Base-by-base conservation (phyloP, 1,140 invertebrate genomes). In the Scylla paramamosain region DNA sequence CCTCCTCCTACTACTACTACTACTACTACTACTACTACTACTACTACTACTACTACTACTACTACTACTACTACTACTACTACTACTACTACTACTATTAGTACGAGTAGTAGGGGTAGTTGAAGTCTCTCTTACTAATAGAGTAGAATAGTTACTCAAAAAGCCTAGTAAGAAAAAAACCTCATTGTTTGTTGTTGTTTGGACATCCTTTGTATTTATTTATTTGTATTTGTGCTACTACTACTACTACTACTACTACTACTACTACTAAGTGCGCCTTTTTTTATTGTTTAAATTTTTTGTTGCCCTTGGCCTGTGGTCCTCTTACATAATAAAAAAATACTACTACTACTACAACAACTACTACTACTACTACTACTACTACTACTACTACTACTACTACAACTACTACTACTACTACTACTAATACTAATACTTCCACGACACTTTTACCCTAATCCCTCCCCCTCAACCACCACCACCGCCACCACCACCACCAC, bases 41-140 rank as follows among this genome's bases (percentile, higher is more conserved):
- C 59, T 67, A 67, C 59, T 67, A 67, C 59, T 67, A 67, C 59
- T 67, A 67, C 59, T 67, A 67, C 59, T 67, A 67, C 59, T 67
- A 67, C 59, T 67, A 67, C 59, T 67, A 67, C 59, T 67, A 67
- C 59, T 67, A 67, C 59, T 67, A 67, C 59, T 67, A 67, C 59
- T 67, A 67, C 59, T 67, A 67, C 59, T 67, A 67, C 59, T 67
- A 67, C 59, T 25, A 67, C 59, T 25, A 67, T 25, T 52, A 52
- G 6, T 14, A 52, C 48, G 6, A 52, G 6, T 52, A 52, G 6
- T 52, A 52, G n/a, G n/a, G n/a, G n/a, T n/a, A n/a, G n/a, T n/a
- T n/a, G n/a, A n/a, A n/a, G n/a, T n/a, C n/a, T n/a, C n/a, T n/a
- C n/a, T n/a, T n/a, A n/a, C n/a, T n/a, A n/a, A n/a, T n/a, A n/a